phyloP scores from a whole-genome alignment of 2,888 invertebrate genomes.

The Apamea sordens region DNA sequence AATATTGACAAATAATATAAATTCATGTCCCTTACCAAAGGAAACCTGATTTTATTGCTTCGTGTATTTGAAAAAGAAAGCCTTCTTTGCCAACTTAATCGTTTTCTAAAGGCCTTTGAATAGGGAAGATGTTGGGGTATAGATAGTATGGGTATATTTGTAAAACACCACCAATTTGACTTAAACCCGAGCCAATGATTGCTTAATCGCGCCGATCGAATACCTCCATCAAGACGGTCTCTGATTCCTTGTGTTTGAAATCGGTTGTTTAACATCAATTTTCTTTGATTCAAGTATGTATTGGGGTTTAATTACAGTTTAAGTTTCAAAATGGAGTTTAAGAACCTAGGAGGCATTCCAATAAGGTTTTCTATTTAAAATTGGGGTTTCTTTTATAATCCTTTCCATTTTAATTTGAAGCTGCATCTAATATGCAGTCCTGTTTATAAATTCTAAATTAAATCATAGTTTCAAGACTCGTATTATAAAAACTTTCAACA shows the following conservation, averaged over 20 bases:
- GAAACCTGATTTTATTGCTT: conserved; percentile 40
- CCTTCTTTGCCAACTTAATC: conserved; percentile 36
- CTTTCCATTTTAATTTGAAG: conserved; percentile 8
- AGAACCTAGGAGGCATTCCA: neutral
- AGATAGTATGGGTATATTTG: conserved; percentile 44
- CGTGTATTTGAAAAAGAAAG: conserved; percentile 52
- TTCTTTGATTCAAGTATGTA: conserved; percentile 24
- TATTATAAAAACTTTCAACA: neutral
- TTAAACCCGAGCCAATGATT: conserved; percentile 52
- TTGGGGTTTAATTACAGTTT: conserved; percentile 11
- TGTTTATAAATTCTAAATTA: conserved; percentile 12
- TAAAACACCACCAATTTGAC: conserved; percentile 60
- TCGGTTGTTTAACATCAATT: conserved; percentile 33
- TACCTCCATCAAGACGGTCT: conserved; percentile 49
- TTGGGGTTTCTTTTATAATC: neutral
- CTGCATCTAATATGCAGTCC: neutral
- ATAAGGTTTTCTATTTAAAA: neutral
- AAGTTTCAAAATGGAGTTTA: conserved; percentile 11
- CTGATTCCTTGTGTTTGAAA: conserved; percentile 48
- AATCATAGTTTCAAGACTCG: conserved; percentile 5
- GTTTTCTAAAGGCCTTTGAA: conserved; percentile 49
- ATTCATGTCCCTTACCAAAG: conserved; percentile 31
- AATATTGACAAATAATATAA: conserved; percentile 44
- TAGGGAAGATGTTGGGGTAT: conserved; percentile 22
- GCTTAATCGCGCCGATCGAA: conserved; percentile 53